Evolutionary conservation across 2,888 invertebrate genomes (phyloP).

Genomic region (Choristoneura rosaceana): DNA sequence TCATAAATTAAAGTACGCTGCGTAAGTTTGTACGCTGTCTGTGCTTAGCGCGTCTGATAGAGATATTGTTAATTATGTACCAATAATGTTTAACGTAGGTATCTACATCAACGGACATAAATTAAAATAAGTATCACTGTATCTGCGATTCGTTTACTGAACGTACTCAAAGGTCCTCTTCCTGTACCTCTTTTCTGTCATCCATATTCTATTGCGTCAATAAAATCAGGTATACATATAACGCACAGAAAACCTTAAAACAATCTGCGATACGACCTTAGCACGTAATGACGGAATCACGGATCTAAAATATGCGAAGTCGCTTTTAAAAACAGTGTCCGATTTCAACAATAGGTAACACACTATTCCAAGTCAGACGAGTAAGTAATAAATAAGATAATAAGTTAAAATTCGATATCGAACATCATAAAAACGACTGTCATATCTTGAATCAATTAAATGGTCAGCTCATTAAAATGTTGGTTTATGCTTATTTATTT

Average conservation of each 20-base stretch:
- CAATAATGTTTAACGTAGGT: too few relatives aligned
- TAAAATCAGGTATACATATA: too few relatives aligned
- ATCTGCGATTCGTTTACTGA: too few relatives aligned
- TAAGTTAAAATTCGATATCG: conserved; percentile 7
- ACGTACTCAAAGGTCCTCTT: too few relatives aligned
- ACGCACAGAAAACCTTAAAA: not conserved
- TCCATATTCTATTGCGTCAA: too few relatives aligned
- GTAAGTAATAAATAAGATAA: not conserved
- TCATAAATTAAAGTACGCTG: too few relatives aligned
- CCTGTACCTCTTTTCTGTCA: too few relatives aligned
- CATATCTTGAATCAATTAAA: conserved; percentile 34
- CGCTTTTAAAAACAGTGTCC: conserved; percentile 16
- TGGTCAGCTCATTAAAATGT: conserved; percentile 25
- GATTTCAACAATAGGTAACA: conserved; percentile 18
- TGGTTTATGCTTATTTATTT: conserved; percentile 40
- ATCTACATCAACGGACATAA: too few relatives aligned
- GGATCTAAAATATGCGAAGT: not conserved
- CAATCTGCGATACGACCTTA: not conserved
- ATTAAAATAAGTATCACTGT: too few relatives aligned
- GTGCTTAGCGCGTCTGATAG: too few relatives aligned
- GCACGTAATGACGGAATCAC: not conserved
- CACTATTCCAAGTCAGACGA: conserved; percentile 18
- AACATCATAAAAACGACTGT: conserved; percentile 25
- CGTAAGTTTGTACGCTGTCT: too few relatives aligned
- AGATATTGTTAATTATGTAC: too few relatives aligned